Conservation (phyloP, 2,113 vertebrate species). For the Rostratula benghalensis region DNA sequence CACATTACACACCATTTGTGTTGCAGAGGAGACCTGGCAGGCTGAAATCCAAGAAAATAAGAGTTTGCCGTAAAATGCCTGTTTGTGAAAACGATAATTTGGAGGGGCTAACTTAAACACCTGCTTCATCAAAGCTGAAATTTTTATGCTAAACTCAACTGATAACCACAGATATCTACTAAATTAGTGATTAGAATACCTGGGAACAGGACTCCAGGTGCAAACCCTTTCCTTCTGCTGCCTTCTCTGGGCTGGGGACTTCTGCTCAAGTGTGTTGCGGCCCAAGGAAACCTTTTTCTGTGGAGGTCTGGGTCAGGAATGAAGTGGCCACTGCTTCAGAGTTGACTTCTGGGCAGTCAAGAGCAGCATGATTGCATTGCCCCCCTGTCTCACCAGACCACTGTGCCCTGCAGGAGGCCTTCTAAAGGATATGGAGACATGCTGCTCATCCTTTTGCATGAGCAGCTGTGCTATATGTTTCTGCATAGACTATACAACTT, state of each 20-base stretch:
- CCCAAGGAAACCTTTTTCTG: not conserved
- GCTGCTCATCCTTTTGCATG: rapidly evolving
- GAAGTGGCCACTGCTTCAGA: not conserved
- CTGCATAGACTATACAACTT: not conserved
- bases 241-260: not conserved
- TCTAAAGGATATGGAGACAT: rapidly evolving
- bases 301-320: not conserved
- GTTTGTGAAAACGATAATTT: not conserved
- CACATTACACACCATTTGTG: not conserved
- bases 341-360: not conserved
- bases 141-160: not conserved
- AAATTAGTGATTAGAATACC: not conserved
- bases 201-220: not conserved
- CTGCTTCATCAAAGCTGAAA: not conserved
- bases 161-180: not conserved
- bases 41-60: not conserved
- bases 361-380: not conserved
- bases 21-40: not conserved
- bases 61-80: not conserved
- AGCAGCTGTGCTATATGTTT: not conserved
- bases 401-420: not conserved
- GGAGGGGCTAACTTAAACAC: not conserved
- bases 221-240: not conserved
- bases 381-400: not conserved
- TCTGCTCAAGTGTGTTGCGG: not conserved